Evolutionary conservation across 2,888 invertebrate genomes (phyloP).

Genomic region (Cylloceria caligata): DNA sequence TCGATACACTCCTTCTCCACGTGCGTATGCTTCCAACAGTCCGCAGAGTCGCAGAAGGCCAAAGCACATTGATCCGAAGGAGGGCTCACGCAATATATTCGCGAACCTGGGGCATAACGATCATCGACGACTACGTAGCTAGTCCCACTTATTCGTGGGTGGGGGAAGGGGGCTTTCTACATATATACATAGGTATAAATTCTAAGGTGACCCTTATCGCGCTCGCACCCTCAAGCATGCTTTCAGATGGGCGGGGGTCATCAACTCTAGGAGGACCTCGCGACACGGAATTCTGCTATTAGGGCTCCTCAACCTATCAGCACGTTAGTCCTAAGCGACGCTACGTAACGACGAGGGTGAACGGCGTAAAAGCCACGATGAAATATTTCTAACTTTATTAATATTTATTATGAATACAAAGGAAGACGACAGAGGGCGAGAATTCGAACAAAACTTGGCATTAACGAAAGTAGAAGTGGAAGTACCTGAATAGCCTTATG

Average conservation of each 20-base stretch:
- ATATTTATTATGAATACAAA: constrained; percentile 52
- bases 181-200: constrained; percentile 45
- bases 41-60: not conserved
- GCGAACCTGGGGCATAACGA: constrained; percentile 34
- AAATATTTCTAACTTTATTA: constrained; percentile 49
- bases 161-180: constrained; percentile 14
- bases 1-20: too few relatives aligned
- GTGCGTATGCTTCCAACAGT: not conserved
- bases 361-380: constrained; percentile 28
- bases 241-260: constrained; percentile 69
- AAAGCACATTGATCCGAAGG: constrained; percentile 33
- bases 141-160: not conserved
- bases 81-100: constrained; percentile 29
- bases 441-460: not conserved
- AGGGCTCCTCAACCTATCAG: constrained; percentile 64
- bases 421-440: not conserved
- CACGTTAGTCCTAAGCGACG: constrained; percentile 12
- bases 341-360: constrained; percentile 31
- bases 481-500: constrained; percentile 37
- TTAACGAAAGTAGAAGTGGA: constrained; percentile 38
- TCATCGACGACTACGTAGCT: constrained; percentile 23
- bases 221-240: constrained; percentile 72
- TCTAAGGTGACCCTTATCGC: constrained; percentile 72
- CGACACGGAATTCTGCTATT: constrained; percentile 81
- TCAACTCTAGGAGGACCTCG: constrained; percentile 69